phyloP scores from a whole-genome alignment of 53 echinoderm and acorn worm genomes.

The Astropecten irregularis region DNA sequence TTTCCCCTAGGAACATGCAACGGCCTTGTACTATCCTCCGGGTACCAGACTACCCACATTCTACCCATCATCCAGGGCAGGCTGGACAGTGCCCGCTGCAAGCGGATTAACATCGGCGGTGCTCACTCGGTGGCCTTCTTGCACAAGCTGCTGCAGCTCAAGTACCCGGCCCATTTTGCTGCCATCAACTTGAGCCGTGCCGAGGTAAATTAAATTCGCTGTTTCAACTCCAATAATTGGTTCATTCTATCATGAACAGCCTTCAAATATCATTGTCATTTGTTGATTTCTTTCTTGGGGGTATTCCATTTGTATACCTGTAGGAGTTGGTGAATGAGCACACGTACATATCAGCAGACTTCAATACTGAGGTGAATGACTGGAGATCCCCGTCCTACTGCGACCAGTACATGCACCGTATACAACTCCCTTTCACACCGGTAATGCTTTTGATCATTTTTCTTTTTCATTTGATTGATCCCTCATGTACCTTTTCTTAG shows the following conservation, averaged over 20 bases:
- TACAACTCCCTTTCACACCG: constrained; percentile 94
- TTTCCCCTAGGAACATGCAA: constrained; percentile 44
- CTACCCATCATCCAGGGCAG: constrained; percentile 79
- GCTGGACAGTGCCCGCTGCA: constrained; percentile 69
- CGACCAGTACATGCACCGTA: constrained; percentile 74
- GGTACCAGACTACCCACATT: constrained; percentile 86
- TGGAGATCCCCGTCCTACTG: constrained; percentile 74
- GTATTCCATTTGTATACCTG: too few species aligned
- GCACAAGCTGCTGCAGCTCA: constrained; percentile 80
- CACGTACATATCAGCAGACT: constrained; percentile 68
- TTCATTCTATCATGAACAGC: too few species aligned
- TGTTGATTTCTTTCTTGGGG: too few species aligned
- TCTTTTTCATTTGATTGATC: too few species aligned
- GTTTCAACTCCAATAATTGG: background rate
- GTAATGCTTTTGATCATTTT: too few species aligned
- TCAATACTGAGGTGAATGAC: constrained; percentile 58
- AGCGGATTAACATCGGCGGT: constrained; percentile 85
- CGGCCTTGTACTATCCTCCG: constrained; percentile 86
- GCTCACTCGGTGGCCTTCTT: constrained; percentile 69
- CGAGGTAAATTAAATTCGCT: constrained; percentile 82
- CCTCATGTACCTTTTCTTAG: too few species aligned
- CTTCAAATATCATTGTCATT: too few species aligned
- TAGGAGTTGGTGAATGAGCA: constrained; percentile 86
- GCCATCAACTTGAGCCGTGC: constrained; percentile 89
- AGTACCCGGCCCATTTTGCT: constrained; percentile 88